Evolutionary conservation across 2,888 invertebrate species (phyloP), one percentile per base, ranked within the genome.

Genomic region (Drosophila parthenogenetica): DNA sequence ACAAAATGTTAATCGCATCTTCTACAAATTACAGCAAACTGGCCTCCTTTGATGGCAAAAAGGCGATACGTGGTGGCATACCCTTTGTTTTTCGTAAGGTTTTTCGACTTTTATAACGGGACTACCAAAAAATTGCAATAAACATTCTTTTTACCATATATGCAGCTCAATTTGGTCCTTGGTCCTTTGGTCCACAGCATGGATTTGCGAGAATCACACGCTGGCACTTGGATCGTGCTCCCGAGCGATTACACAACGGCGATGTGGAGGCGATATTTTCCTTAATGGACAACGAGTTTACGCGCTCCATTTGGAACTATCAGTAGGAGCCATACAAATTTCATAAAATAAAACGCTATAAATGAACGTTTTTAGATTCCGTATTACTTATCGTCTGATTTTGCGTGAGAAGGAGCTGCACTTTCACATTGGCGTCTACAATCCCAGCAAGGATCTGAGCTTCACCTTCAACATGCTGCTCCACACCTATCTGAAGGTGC

Each of bases 21-120:
- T 55, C 10, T 66, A n/a, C 46, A 71, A 53, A 35, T 94, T 95
- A 66, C 94, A 98, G 97, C 93, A 98, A 98, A 93, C 96, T 98
- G 93, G 97, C 98, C 58, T 95, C 98, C 63, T 98, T 98, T 93
- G 98, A 98, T 93, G 98, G 98, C 81, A 98, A 98, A 93, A 96
- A 98, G 92, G 96, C 98, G 75, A 98, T 98, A 92, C 94, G 98
- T 91, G 98, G 98, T 89, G 98, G 98, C 89, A 98, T 98, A 92
- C 98, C 98, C 72, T 96, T 98, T 93, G 97, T 98, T 77, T 98
- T 98, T 93, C 98, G 98, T 98, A 95, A 97, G 98, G 96, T 53
- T 42, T 2, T 16, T 8, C 1, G 0, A 5, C 16, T 16, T 5
- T 11, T 5, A n/a, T 14, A 54, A 22, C 13, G 2, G 40, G 17